A percentile compares a stretch with the other conserved stretches of the same genome.
phyloP scores from a whole-genome alignment of 2,113 vertebrate species.

The Xenotilapia leptura region DNA sequence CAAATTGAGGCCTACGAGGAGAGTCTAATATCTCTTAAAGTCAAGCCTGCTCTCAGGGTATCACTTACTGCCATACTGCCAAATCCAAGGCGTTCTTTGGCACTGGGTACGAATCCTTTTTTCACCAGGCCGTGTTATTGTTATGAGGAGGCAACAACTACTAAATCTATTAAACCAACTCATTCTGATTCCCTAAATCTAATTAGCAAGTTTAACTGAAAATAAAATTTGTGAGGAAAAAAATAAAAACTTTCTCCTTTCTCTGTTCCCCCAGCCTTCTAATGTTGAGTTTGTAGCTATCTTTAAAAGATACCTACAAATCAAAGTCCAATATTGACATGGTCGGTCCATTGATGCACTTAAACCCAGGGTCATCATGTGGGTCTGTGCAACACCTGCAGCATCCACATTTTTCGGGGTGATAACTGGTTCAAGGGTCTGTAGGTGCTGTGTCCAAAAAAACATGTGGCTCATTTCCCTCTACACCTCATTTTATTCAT shows the following conservation, averaged over 20 bases:
- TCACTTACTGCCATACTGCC: accelerated
- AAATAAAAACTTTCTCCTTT: background rate
- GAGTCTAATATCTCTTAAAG: background rate
- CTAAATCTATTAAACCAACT: background rate
- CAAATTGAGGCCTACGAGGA: accelerated
- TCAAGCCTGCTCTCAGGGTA: background rate
- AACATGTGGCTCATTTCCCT: background rate
- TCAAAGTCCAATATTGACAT: background rate
- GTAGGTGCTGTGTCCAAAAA: background rate
- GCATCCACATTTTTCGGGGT: accelerated
- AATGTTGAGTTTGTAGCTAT: background rate
- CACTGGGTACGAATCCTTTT: background rate
- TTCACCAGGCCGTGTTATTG: accelerated
- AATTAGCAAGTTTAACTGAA: background rate
- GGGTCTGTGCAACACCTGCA: background rate
- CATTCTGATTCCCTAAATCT: background rate
- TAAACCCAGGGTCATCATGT: accelerated
- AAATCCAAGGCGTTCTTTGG: background rate
- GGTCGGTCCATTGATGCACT: background rate
- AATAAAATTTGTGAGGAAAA: background rate
- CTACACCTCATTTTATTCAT: background rate
- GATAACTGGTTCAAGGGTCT: background rate
- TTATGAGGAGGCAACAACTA: background rate
- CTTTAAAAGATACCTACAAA: background rate
- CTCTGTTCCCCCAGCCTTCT: accelerated